Conservation (phyloP, 2,797 vertebrate genomes). For the Lepus townsendii region DNA sequence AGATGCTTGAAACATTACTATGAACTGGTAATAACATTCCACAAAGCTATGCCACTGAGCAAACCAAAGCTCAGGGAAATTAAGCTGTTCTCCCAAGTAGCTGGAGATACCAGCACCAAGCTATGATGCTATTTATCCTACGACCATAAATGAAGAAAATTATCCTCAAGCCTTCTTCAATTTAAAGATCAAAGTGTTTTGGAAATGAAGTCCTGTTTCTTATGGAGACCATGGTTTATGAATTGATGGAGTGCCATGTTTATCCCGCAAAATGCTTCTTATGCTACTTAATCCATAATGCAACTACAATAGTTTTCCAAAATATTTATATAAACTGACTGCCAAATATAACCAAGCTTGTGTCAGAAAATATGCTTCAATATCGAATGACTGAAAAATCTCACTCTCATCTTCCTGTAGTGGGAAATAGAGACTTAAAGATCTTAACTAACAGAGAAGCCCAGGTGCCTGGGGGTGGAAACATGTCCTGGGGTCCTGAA, state of each 20-base stretch:
- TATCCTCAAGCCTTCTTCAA: background rate
- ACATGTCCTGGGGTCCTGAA: background rate
- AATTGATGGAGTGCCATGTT: background rate
- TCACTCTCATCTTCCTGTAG: background rate
- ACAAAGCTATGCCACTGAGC: background rate
- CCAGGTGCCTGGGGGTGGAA: background rate
- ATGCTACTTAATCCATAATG: background rate
- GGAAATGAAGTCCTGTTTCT: background rate
- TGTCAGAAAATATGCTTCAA: background rate
- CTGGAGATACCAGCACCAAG: background rate
- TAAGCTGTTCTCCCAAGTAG: background rate
- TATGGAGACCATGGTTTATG: background rate
- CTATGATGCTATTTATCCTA: background rate
- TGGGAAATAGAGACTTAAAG: background rate
- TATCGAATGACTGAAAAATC: conserved; percentile 4
- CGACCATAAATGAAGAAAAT: background rate
- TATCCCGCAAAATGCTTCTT: background rate
- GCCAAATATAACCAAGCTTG: background rate
- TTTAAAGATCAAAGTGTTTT: background rate
- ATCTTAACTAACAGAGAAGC: background rate
- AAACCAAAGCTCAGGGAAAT: background rate
- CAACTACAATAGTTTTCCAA: background rate
- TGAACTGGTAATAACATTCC: background rate
- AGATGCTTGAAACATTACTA: background rate
- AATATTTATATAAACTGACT: background rate